Percentiles rank a stretch among this genome's conserved stretches.
These are phyloP conservation scores for Brenthis daphne DNA, from an alignment of 2,888 invertebrate species.

Conservation along the genomic window DNA sequence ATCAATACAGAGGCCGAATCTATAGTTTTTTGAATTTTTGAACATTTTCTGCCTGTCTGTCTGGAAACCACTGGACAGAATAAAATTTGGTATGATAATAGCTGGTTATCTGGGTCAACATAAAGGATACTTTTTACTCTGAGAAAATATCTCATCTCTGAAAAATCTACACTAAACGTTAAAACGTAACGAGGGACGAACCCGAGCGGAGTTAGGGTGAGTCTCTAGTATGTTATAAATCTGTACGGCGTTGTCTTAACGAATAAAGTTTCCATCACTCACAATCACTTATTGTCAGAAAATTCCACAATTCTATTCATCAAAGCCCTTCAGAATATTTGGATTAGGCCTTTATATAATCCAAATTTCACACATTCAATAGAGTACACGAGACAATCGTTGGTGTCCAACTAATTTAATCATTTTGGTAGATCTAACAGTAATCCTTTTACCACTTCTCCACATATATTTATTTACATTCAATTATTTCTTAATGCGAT, in stretches of 20 bases:
- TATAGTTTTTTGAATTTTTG: too few relatives aligned
- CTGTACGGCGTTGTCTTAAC: slow-evolving; percentile 42
- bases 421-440: slow-evolving; percentile 44
- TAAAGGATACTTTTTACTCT: too few relatives aligned
- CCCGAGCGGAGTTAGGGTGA: too few relatives aligned
- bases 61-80: too few relatives aligned
- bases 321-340: slow-evolving; percentile 45
- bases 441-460: slow-evolving; percentile 58
- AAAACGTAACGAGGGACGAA: too few relatives aligned
- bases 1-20: too few relatives aligned
- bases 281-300: slow-evolving; percentile 42
- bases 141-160: too few relatives aligned
- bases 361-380: slow-evolving; percentile 48
- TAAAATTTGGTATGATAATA: too few relatives aligned
- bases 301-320: slow-evolving; percentile 44
- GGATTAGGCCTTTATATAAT: slow-evolving; percentile 48
- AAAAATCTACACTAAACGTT: too few relatives aligned
- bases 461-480: slow-evolving; percentile 18
- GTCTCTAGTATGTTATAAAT: slow-evolving; percentile 13
- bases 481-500: slow-evolving; percentile 14
- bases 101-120: too few relatives aligned
- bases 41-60: too few relatives aligned
- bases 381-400: slow-evolving; percentile 38
- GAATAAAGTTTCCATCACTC: slow-evolving; percentile 52
- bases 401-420: slow-evolving; percentile 35